phyloP scores from a whole-genome alignment of 30 jellyfish, hydroid and myxozoan genomes.

The Chironex yamaguchii region DNA sequence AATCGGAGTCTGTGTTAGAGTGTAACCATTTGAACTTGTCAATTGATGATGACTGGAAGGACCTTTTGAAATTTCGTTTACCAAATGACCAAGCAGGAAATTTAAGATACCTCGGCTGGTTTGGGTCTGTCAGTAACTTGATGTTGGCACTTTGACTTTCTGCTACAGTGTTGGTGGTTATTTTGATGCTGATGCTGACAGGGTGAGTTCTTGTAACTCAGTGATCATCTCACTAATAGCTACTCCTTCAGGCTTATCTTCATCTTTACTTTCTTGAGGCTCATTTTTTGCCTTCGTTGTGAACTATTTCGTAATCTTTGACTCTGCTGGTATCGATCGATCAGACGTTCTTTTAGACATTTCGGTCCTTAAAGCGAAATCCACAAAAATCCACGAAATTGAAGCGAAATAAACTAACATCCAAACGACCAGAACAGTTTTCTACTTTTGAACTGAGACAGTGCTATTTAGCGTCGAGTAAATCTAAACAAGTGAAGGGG shows the following conservation, averaged over 20 bases:
- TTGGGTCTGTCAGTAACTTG: conserved; percentile 62
- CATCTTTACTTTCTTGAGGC: conserved; percentile 14
- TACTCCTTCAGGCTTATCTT: conserved; percentile 14
- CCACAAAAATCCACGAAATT: conserved; percentile 9
- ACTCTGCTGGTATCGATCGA: conserved; percentile 34
- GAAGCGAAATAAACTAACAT: neutral
- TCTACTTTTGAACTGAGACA: neutral
- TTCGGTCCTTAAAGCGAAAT: neutral
- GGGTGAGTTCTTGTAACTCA: conserved; percentile 52
- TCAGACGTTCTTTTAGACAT: conserved; percentile 32
- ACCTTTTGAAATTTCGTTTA: conserved; percentile 26
- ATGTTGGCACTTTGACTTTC: conserved; percentile 37
- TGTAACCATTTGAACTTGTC: conserved; percentile 67
- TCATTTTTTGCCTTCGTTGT: conserved; percentile 26
- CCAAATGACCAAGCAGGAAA: conserved; percentile 56
- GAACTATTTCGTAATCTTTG: conserved; percentile 20
- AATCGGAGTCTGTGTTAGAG: conserved; percentile 39
- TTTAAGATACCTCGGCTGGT: conserved; percentile 65
- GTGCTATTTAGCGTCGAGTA: too few relatives aligned
- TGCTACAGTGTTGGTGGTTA: conserved; percentile 28
- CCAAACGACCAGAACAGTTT: conserved; percentile 6
- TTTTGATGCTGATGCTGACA: conserved; percentile 38
- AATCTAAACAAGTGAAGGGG: neutral
- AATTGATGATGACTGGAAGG: conserved; percentile 50
- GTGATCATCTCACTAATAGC: conserved; percentile 48